Conservation (phyloP, 2,888 invertebrate species). For the Limnephilus marmoratus region DNA sequence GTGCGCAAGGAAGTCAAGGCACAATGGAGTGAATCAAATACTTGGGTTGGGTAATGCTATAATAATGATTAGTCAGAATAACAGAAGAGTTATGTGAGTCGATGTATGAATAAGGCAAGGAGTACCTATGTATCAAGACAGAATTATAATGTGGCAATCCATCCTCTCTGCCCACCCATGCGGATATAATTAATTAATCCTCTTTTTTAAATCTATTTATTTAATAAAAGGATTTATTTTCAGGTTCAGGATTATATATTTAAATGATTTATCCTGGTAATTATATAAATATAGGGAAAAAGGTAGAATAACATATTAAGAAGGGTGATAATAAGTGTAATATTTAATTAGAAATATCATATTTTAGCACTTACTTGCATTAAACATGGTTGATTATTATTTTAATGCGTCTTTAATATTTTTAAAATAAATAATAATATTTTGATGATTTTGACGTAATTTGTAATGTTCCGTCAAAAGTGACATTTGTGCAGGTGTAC, state of each 20-base stretch:
- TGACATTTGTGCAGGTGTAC: conserved; percentile 7
- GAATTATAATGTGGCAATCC: too few relatives aligned
- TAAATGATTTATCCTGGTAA: not conserved
- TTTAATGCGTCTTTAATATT: not conserved
- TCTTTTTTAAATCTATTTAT: not conserved
- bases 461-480: not conserved
- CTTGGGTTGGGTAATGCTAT: too few relatives aligned
- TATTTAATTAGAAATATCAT: not conserved
- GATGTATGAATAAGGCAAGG: too few relatives aligned
- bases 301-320: not conserved
- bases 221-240: not conserved
- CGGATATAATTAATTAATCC: not conserved
- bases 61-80: too few relatives aligned
- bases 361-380: conserved; percentile 25
- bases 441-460: not conserved
- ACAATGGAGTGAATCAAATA: too few relatives aligned
- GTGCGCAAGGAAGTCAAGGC: too few relatives aligned
- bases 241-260: not conserved
- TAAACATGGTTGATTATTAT: conserved; percentile 6
- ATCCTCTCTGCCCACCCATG: too few relatives aligned
- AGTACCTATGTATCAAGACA: too few relatives aligned
- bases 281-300: not conserved
- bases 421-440: not conserved
- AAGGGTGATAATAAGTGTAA: not conserved
- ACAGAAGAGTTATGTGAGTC: too few relatives aligned